Evolutionary conservation across 2,113 vertebrate species (phyloP), one percentile per base, ranked within the genome.

Genomic region (Gallinago paraguaiae): DNA sequence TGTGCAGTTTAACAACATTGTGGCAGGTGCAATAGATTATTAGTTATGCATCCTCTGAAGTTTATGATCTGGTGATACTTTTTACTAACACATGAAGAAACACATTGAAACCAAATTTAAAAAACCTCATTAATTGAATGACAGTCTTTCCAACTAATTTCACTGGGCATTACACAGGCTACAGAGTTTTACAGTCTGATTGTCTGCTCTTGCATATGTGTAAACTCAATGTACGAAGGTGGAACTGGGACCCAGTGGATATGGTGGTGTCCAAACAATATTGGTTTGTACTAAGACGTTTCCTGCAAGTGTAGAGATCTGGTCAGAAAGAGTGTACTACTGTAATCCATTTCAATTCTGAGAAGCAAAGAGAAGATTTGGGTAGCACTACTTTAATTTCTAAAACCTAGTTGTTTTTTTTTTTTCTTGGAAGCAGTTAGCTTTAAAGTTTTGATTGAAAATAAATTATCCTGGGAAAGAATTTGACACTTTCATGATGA

Each of bases 381-480:
- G 19, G 17, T n/a, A 68, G 11, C 23, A 13, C 28, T 61, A 17
- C 20, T 82, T 72, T 46, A 59, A 46, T 77, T 93, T 59, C 15
- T 30, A 43, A 86, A 85, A 48, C 25, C 12, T 48, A 77, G 17
- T 2, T 39, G 11, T 50, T 50, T 50, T 33, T 56, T 33, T 59
- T 17, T 82, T 41, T 50, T 72, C 56, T 65, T 90, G 17, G 53
- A 70, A 83, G 46, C 61, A 88, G 48, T 76, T 85, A 87, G 54
- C 50, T 94, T 48, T 86, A n/a, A 57, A 65, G 78, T 57, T 85
- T 86, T 85, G 76, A 79, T 65, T 94, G 53, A 92, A 97, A 97
- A 97, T 91, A 97, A 97, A 95, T 96, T 94, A 97, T 95, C n/a
- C 69, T 88, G 43, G 39, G 86, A 76, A 92, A 53, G 35, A 92